Percentiles rank a stretch among this genome's conserved stretches.
These are phyloP conservation scores for Pristionchus exspectatus DNA, from an alignment of 2,888 invertebrate species.

Conservation along the genomic window DNA sequence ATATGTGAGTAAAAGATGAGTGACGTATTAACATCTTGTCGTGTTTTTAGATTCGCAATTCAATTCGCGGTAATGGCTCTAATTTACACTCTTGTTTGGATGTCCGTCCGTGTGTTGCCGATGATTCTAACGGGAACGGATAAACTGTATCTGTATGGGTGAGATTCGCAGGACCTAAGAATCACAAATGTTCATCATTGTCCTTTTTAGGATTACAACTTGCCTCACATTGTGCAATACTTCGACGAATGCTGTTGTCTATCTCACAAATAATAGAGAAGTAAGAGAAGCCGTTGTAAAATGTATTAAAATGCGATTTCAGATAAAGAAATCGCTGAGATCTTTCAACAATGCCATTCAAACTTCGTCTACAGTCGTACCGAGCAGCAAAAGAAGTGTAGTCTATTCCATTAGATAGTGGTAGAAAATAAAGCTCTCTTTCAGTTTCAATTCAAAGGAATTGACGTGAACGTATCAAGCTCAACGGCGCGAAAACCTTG, in stretches of 20 bases:
- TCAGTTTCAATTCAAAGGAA: background rate
- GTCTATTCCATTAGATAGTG: background rate
- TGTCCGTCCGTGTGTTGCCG: background rate
- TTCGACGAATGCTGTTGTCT: background rate
- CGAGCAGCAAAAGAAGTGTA: background rate
- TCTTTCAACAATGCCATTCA: background rate
- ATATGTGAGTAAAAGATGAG: background rate
- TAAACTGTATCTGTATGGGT: slow-evolving; percentile 5
- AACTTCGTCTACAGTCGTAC: background rate
- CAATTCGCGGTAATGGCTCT: background rate
- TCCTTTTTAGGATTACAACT: background rate
- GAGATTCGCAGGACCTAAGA: too few species aligned
- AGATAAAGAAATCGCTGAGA: background rate
- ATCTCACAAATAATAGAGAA: background rate
- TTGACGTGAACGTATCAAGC: background rate
- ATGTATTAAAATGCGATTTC: background rate
- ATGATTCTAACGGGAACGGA: background rate
- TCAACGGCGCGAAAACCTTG: too few species aligned
- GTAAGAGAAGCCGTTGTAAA: background rate
- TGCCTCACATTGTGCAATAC: background rate
- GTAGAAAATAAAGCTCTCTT: background rate
- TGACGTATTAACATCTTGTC: too few species aligned
- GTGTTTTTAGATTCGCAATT: background rate
- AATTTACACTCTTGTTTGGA: background rate
- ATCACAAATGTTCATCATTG: too few species aligned